A percentile compares a stretch with the other conserved stretches of the same genome.
Conservation (phyloP, 2,888 invertebrate genomes). For the Drosophila peninsularis region DNA sequence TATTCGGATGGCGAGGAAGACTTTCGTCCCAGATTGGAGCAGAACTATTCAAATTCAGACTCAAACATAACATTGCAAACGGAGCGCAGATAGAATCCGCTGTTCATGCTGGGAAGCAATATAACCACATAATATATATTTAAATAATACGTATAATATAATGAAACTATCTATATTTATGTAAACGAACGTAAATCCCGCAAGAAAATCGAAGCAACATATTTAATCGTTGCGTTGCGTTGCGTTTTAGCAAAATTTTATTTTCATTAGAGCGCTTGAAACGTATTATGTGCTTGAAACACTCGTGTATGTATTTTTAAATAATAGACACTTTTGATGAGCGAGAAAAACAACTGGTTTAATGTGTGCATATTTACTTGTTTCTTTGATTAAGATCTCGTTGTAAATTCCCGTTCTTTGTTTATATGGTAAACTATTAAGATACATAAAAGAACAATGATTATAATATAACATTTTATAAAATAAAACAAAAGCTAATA, state of each 20-base stretch:
- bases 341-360: slow-evolving; percentile 21
- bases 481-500: slow-evolving; percentile 2
- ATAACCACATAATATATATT: slow-evolving; percentile 32
- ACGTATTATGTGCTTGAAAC: slow-evolving; percentile 36
- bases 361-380: slow-evolving; percentile 46
- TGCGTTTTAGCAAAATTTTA: slow-evolving; percentile 39
- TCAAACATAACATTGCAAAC: slow-evolving; percentile 74
- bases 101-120: slow-evolving; percentile 39
- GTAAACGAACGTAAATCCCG: slow-evolving; percentile 27
- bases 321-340: slow-evolving; percentile 41
- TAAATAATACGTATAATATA: slow-evolving; percentile 22
- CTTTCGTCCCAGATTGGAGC: slow-evolving; percentile 62
- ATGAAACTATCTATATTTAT: slow-evolving; percentile 51
- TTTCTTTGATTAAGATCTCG: slow-evolving; percentile 71
- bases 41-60: slow-evolving; percentile 80
- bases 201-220: slow-evolving; percentile 15
- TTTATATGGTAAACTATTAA: slow-evolving; percentile 58
- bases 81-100: slow-evolving; percentile 61
- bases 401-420: slow-evolving; percentile 67
- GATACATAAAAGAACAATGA: slow-evolving; percentile 33
- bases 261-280: slow-evolving; percentile 29
- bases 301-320: slow-evolving; percentile 55
- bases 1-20: slow-evolving; percentile 82
- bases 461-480: slow-evolving; percentile 45
- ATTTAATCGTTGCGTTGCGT: slow-evolving; percentile 15